Base-by-base conservation (phyloP, 2,113 vertebrate genomes). In the Pipa parva region DNA sequence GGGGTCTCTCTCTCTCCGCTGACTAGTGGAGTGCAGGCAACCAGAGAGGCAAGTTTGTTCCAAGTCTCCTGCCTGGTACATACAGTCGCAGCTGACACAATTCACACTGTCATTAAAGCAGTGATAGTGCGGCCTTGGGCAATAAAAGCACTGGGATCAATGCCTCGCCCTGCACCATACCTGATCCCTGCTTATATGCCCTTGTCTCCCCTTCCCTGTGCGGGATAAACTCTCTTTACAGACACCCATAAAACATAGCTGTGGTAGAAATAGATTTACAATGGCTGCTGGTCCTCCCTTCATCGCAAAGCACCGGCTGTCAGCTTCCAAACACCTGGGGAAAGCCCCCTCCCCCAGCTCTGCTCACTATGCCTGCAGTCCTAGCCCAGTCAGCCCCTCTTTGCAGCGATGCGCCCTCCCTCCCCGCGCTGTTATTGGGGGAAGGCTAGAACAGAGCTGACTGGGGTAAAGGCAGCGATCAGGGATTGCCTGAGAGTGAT, bases 301-400 rank as follows among this genome's bases (percentile, higher is more conserved):
- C 46, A n/a, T 4, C 45, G 22, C 39, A 45, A 57, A 59, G 29
- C 65, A 69, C 20, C 28, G 65, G n/a, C 65, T 51, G 56, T 37
- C 57, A 22, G 65, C 29, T 48, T n/a, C 24, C 46, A n/a, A 18
- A 55, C 20, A 56, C 51, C 57, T 46, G 39, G 65, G 56, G 48
- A n/a, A 52, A 59, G 45, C 65, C 65, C 64, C 65, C 48, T 54
- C 57, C 57, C 65, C 57, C 56, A n/a, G n/a, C n/a, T n/a, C n/a
- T 42, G 48, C n/a, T 52, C 55, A 55, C 11, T 51, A 51, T 68
- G 56, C 65, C 65, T 25, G 65, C 65, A 68, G 65, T 59, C 55
- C 57, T 57, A 42, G 48, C 65, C 56, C 46, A 22, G 46, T 24
- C 65, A 60, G 65, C 48, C 57, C 39, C 39, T 42, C 64, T 69